These are phyloP conservation scores for Drosophila emarginata DNA, from an alignment of 2,888 invertebrate species.

Conservation along the genomic window DNA sequence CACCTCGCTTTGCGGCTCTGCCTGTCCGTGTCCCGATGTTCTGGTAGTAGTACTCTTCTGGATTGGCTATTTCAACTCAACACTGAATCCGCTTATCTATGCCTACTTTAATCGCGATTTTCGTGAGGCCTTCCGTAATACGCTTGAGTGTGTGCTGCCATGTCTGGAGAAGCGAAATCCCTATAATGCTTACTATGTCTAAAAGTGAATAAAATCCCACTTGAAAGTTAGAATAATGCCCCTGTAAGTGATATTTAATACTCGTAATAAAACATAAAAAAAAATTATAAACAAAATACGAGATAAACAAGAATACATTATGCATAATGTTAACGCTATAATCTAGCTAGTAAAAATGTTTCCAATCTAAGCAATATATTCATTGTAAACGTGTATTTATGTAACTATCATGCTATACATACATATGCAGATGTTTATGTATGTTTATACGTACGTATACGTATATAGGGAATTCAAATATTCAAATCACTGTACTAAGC, in stretches of 20 bases:
- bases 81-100: constrained; percentile 96
- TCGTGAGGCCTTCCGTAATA: constrained; percentile 97
- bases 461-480: constrained; percentile 44
- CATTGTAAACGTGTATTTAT: constrained; percentile 51
- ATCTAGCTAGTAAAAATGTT: constrained; percentile 44
- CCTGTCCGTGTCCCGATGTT: constrained; percentile 92
- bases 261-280: constrained; percentile 16
- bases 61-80: constrained; percentile 99
- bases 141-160: constrained; percentile 92
- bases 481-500: constrained; percentile 35
- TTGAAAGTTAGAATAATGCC: constrained; percentile 34
- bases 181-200: constrained; percentile 83
- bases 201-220: constrained; percentile 43
- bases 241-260: constrained; percentile 61
- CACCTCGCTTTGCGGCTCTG: constrained; percentile 91
- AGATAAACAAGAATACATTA: constrained; percentile 8
- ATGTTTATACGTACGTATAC: constrained; percentile 45
- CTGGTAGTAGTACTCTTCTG: constrained; percentile 96
- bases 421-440: constrained; percentile 29
- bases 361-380: constrained; percentile 71
- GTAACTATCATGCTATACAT: constrained; percentile 28
- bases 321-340: constrained; percentile 10
- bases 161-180: constrained; percentile 85
- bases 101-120: constrained; percentile 98
- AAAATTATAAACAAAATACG: constrained; percentile 7